Conservation (phyloP, 2,113 vertebrate genomes). For the Paralichthys olivaceus region DNA sequence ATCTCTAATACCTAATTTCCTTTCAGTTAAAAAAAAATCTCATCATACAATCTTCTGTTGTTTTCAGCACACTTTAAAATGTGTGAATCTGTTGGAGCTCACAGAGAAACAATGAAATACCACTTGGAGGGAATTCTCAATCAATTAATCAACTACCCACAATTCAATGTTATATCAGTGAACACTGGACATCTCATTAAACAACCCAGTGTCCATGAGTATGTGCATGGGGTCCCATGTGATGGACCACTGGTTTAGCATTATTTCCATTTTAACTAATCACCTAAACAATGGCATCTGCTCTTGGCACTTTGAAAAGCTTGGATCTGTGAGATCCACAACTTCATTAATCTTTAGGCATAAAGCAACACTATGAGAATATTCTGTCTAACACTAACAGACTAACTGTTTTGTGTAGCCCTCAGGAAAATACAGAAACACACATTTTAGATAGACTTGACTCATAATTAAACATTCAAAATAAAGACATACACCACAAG, state of each 20-base stretch:
- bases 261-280: conserved; percentile 34
- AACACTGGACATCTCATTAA: conserved; percentile 9
- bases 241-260: conserved; percentile 23
- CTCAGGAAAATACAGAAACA: conserved; percentile 17
- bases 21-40: conserved; percentile 2
- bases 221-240: neutral
- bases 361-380: conserved; percentile 27
- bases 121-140: neutral
- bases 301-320: conserved; percentile 27
- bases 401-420: neutral
- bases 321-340: conserved; percentile 22
- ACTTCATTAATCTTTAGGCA: conserved; percentile 34
- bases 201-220: neutral
- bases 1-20: conserved; percentile 18
- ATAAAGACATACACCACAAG: no score
- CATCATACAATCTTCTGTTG: conserved; percentile 26
- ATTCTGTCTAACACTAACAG: conserved; percentile 14
- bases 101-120: neutral
- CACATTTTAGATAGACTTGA: conserved; percentile 13
- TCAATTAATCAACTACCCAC: neutral
- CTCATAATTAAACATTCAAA: neutral
- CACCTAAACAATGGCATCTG: conserved; percentile 23
- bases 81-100: neutral
- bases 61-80: conserved; percentile 6
- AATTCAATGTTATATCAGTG: neutral